Percentiles rank a stretch among this genome's conserved stretches.
These are phyloP conservation scores for Ciona savignyi DNA, from an alignment of 23 tunicate species.

Conservation along the genomic window DNA sequence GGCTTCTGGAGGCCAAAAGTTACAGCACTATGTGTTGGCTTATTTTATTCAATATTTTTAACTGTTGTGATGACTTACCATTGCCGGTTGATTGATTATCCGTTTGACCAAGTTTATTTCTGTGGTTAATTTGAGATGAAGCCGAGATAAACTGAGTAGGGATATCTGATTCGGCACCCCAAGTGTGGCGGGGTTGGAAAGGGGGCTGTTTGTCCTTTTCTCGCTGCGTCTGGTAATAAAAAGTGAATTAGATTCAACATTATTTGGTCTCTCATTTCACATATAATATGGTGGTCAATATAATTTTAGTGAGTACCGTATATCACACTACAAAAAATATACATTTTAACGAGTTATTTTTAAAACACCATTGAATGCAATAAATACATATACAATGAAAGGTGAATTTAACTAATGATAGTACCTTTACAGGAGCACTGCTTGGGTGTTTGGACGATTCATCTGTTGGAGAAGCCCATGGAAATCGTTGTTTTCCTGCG, in stretches of 20 bases:
- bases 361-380: not conserved
- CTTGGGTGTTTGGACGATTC: conserved; percentile 29
- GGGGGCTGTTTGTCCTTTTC: conserved; percentile 31
- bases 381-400: not conserved
- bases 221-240: not conserved
- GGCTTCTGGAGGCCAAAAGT: no score
- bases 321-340: not conserved
- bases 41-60: no score
- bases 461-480: conserved; percentile 45
- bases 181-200: conserved; percentile 35
- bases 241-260: no score
- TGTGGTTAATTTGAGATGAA: no score
- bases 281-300: no score
- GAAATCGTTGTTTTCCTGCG: conserved; percentile 87
- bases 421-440: conserved; percentile 77
- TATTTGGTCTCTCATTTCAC: no score
- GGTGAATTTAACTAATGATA: not conserved
- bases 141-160: not conserved
- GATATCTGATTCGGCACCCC: conserved; percentile 35
- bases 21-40: no score
- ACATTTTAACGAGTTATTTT: not conserved
- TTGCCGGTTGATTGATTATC: no score
- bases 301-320: not conserved
- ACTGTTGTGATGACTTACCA: no score
- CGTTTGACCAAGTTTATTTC: no score